phyloP scores from a whole-genome alignment of 1,140 invertebrate species.

The Oscheius sp. region DNA sequence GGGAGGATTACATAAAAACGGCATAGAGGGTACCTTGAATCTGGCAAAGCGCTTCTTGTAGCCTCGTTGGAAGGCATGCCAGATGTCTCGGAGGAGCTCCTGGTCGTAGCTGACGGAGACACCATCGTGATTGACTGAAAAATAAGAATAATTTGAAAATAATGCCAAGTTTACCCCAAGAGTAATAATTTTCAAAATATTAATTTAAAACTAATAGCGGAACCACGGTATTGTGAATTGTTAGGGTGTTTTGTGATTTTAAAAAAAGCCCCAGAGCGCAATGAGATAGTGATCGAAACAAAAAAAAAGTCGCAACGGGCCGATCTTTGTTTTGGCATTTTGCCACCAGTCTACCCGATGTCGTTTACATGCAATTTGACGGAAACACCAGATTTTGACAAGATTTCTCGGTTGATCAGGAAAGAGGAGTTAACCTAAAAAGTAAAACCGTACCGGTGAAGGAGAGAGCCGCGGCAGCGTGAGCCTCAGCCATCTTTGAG shows the following conservation, averaged over 20 bases:
- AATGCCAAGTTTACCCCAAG: background rate
- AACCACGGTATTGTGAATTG: no score
- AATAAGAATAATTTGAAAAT: background rate
- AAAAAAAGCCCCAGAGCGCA: no score
- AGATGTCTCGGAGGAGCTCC: slow-evolving; percentile 71
- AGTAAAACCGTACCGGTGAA: slow-evolving; percentile 66
- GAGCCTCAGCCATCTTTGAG: slow-evolving; percentile 96
- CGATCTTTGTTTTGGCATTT: no score
- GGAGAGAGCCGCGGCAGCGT: slow-evolving; percentile 93
- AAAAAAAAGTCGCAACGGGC: no score
- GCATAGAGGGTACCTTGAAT: slow-evolving; percentile 81
- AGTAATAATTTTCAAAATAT: background rate
- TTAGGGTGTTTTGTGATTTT: no score
- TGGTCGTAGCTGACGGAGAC: slow-evolving; percentile 92
- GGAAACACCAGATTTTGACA: no score
- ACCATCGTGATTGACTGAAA: slow-evolving; percentile 89
- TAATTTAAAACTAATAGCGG: no score
- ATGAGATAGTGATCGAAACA: no score
- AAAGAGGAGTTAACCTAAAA: no score
- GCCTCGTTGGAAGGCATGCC: slow-evolving; percentile 80
- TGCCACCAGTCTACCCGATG: no score
- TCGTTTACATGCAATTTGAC: no score
- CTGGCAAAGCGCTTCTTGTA: slow-evolving; percentile 86
- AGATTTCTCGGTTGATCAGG: no score
- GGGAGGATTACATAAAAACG: slow-evolving; percentile 54